These are phyloP conservation scores for Euspilapteryx auroguttella DNA, from an alignment of 2,888 invertebrate genomes.

Conservation along the genomic window DNA sequence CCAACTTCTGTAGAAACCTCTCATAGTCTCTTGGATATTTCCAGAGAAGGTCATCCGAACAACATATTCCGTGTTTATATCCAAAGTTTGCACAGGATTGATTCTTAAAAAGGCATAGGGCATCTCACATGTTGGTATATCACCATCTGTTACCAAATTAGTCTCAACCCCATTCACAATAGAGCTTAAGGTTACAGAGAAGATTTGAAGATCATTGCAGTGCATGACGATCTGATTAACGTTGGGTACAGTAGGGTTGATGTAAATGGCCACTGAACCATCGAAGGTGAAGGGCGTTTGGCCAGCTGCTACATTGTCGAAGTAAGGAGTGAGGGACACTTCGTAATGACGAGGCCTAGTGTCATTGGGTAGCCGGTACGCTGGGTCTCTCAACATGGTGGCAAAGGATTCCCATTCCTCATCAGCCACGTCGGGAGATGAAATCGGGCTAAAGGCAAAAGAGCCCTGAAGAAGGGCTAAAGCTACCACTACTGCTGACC, in stretches of 20 bases:
- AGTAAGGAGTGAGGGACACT: constrained; percentile 50
- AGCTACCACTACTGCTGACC: constrained; percentile 23
- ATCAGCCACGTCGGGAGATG: constrained; percentile 16
- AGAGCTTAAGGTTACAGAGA: constrained; percentile 40
- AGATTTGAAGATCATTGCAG: constrained; percentile 33
- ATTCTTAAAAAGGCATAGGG: constrained; percentile 28
- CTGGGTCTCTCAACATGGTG: constrained; percentile 18
- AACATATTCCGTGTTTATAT: constrained; percentile 43
- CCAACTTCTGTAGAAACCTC: constrained; percentile 81
- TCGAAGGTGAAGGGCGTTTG: constrained; percentile 30
- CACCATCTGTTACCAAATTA: constrained; percentile 14
- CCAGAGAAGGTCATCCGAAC: constrained; percentile 69
- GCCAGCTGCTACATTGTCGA: constrained; percentile 18
- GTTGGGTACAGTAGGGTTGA: constrained; percentile 13
- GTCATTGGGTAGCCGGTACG: constrained; percentile 43
- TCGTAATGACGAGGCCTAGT: constrained; percentile 56
- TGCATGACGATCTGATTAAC: constrained; percentile 31
- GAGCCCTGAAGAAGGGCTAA: constrained; percentile 23
- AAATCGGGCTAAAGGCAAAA: constrained; percentile 25
- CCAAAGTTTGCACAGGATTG: constrained; percentile 13
- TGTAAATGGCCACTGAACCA: constrained; percentile 34
- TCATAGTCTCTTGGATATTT: constrained; percentile 68
- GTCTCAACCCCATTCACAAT: constrained; percentile 9
- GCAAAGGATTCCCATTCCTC: constrained; percentile 33
- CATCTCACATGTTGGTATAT: constrained; percentile 19